phyloP scores from a whole-genome alignment of 2,113 vertebrate genomes.

The Calyptomena viridis region DNA sequence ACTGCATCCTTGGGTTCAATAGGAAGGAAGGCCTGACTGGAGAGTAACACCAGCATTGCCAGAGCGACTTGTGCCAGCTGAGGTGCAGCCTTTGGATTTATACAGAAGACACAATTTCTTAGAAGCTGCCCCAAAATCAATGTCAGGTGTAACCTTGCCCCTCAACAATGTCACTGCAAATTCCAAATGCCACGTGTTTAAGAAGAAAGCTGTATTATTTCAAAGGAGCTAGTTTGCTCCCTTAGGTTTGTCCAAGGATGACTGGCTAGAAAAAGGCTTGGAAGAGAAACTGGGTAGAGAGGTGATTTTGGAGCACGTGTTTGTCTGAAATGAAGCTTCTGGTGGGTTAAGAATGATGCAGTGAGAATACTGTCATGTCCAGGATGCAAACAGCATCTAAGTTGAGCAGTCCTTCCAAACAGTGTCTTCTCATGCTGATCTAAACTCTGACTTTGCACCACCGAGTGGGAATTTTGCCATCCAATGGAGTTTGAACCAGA shows the following conservation, averaged over 20 bases:
- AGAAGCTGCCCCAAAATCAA: not conserved
- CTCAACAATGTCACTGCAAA: not conserved
- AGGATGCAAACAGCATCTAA: not conserved
- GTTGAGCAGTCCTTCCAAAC: not conserved
- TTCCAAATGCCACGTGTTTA: not conserved
- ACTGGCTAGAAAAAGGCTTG: not conserved
- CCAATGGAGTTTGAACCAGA: not conserved
- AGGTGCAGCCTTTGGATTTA: not conserved
- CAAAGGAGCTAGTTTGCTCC: not conserved
- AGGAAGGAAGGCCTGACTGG: not conserved
- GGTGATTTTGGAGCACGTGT: not conserved
- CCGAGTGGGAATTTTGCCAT: not conserved
- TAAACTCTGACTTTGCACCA: not conserved
- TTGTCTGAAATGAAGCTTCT: not conserved
- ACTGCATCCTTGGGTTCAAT: not conserved
- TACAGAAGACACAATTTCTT: not conserved
- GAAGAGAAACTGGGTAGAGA: not conserved
- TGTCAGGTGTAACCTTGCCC: not conserved
- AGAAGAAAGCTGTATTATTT: not conserved
- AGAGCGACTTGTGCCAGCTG: fast-evolving
- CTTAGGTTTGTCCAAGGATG: not conserved
- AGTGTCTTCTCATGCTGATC: not conserved
- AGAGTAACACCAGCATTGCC: not conserved
- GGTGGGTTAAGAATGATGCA: not conserved
- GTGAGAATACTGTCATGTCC: not conserved